phyloP scores from a whole-genome alignment of 2,888 invertebrate species.

The Melanostoma mellinum region DNA sequence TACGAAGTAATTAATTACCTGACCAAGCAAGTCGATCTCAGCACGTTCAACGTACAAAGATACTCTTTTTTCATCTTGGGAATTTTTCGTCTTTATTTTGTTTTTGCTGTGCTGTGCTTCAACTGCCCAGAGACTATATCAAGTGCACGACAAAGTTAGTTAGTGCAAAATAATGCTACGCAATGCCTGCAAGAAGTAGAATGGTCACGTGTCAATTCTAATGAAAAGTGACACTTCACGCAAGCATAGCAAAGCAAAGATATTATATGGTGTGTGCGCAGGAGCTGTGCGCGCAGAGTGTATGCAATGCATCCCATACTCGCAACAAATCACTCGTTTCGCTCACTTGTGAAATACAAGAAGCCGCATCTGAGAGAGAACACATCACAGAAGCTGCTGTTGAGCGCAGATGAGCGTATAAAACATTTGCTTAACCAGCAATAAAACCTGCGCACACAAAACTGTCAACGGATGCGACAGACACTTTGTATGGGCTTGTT shows the following conservation, averaged over 20 bases:
- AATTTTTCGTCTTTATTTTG: constrained; percentile 1
- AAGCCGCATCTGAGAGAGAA: constrained; percentile 51
- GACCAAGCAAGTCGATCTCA: constrained; percentile 51
- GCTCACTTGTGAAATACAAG: constrained; percentile 45
- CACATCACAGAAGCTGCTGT: constrained; percentile 62
- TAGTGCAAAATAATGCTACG: constrained; percentile 57
- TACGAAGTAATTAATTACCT: constrained; percentile 70
- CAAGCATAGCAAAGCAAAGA: constrained; percentile 52
- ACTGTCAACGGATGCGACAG: constrained; percentile 73
- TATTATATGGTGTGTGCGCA: constrained; percentile 30
- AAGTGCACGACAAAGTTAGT: constrained; percentile 43
- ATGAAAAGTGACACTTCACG: constrained; percentile 73
- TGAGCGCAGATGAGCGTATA: constrained; percentile 71
- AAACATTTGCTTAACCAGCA: constrained; percentile 73
- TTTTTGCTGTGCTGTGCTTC: background rate
- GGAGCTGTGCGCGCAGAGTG: constrained; percentile 23
- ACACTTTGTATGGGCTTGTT: constrained; percentile 64
- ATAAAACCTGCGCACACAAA: constrained; percentile 71
- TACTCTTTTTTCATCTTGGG: constrained; percentile 40
- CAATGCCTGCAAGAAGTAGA: constrained; percentile 47
- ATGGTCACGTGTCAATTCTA: constrained; percentile 71
- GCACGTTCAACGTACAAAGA: constrained; percentile 10
- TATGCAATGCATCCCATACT: background rate
- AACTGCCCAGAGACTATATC: constrained; percentile 12
- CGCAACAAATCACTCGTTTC: constrained; percentile 32